Conservation (phyloP, 2,888 invertebrate species). For the Drosophila aldrichi region DNA sequence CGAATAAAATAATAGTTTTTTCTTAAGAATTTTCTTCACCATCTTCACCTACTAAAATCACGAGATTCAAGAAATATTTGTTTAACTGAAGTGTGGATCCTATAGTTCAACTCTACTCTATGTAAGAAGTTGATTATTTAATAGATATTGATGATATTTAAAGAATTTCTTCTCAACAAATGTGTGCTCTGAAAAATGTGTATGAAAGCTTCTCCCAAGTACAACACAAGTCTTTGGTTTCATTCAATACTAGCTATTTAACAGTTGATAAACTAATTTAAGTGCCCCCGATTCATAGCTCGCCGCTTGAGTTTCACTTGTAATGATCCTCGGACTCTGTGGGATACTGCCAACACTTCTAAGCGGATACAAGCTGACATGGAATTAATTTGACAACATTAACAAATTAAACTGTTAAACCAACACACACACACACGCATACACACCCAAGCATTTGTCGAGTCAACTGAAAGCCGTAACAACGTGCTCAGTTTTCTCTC, state of each 20-base stretch:
- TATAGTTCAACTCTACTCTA: too few species aligned
- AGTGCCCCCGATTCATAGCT: background rate
- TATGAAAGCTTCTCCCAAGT: too few species aligned
- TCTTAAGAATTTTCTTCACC: too few species aligned
- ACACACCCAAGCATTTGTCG: conserved; percentile 27
- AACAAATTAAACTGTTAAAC: conserved; percentile 84
- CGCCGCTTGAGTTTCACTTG: background rate
- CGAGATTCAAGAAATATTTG: too few species aligned
- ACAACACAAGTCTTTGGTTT: too few species aligned
- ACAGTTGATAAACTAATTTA: conserved; percentile 3
- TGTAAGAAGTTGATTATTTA: too few species aligned
- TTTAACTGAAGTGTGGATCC: too few species aligned
- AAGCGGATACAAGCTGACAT: conserved; percentile 59
- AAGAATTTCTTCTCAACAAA: too few species aligned
- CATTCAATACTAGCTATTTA: background rate
- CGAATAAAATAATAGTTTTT: too few species aligned
- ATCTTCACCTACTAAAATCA: too few species aligned
- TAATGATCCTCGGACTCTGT: conserved; percentile 30
- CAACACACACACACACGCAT: conserved; percentile 39
- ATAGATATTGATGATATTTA: too few species aligned
- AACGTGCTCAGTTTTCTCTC: conserved; percentile 35
- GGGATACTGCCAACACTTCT: conserved; percentile 44
- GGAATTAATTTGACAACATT: conserved; percentile 84
- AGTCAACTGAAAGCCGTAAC: conserved; percentile 46
- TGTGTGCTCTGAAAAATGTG: too few species aligned